These are phyloP conservation scores for Caenorhabditis panamensis DNA, from an alignment of 2,888 invertebrate genomes.

Conservation along the genomic window DNA sequence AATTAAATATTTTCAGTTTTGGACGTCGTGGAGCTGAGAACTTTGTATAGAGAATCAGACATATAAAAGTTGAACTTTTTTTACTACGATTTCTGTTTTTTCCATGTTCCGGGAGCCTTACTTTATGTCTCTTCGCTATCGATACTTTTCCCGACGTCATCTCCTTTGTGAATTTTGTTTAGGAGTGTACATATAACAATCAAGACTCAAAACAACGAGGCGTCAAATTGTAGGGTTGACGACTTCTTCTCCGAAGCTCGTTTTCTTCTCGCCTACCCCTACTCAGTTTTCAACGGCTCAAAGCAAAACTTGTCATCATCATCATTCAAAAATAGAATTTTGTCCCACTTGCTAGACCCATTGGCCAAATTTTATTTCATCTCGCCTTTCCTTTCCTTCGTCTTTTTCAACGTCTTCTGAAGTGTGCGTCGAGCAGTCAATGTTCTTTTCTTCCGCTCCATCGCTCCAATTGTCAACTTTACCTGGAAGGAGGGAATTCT, in stretches of 20 bases:
- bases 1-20: too few species aligned
- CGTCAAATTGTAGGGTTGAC: constrained; percentile 31
- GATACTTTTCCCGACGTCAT: too few species aligned
- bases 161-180: too few species aligned
- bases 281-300: constrained; percentile 38
- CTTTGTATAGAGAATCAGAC: too few species aligned
- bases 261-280: constrained; percentile 49
- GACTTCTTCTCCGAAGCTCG: neutral
- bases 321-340: constrained; percentile 58
- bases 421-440: constrained; percentile 20
- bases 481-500: neutral
- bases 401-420: constrained; percentile 13
- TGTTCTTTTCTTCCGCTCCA: constrained; percentile 47
- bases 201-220: neutral
- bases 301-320: constrained; percentile 45
- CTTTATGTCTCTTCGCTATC: too few species aligned
- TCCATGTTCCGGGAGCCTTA: too few species aligned
- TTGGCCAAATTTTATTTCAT: constrained; percentile 54
- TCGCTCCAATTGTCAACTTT: constrained; percentile 42
- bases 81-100: too few species aligned
- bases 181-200: too few species aligned
- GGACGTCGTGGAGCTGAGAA: too few species aligned
- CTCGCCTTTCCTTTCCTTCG: constrained; percentile 11
- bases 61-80: too few species aligned
- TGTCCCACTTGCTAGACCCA: constrained; percentile 13